Conservation (phyloP, 2,888 invertebrate species). For the Cylindroiulus punctatus region DNA sequence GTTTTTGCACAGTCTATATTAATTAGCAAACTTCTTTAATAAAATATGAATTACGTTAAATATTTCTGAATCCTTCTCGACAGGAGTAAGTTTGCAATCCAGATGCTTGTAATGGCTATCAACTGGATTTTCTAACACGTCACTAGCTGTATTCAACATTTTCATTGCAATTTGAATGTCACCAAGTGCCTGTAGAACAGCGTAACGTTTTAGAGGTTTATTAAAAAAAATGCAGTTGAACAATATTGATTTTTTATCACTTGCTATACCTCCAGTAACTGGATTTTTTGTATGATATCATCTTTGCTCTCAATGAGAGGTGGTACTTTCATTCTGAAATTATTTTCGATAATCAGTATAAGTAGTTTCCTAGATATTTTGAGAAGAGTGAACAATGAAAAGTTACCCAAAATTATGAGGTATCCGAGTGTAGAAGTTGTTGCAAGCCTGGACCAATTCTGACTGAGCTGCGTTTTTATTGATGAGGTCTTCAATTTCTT, state of each 20-base stretch:
- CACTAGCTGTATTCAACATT: slow-evolving; percentile 64
- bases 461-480: slow-evolving; percentile 63
- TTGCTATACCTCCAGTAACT: slow-evolving; percentile 65
- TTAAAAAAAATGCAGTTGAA: background rate
- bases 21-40: background rate
- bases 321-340: slow-evolving; percentile 67
- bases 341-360: background rate
- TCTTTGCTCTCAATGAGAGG: slow-evolving; percentile 66
- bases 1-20: background rate
- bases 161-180: slow-evolving; percentile 68
- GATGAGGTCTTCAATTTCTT: slow-evolving; percentile 66
- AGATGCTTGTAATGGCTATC: slow-evolving; percentile 68
- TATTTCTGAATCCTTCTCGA: slow-evolving; percentile 63
- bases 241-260: background rate
- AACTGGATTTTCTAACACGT: slow-evolving; percentile 64
- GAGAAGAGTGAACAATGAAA: too few species aligned
- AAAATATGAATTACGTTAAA: slow-evolving; percentile 64
- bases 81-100: slow-evolving; percentile 65
- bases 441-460: slow-evolving; percentile 66
- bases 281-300: slow-evolving; percentile 66
- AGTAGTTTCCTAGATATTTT: background rate
- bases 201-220: slow-evolving; percentile 10
- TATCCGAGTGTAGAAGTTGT: slow-evolving; percentile 69
- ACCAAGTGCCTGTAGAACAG: slow-evolving; percentile 63
- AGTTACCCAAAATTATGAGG: slow-evolving; percentile 69